Evolutionary conservation across 2,888 invertebrate genomes (phyloP).

Genomic region (Odontocolon sp.): DNA sequence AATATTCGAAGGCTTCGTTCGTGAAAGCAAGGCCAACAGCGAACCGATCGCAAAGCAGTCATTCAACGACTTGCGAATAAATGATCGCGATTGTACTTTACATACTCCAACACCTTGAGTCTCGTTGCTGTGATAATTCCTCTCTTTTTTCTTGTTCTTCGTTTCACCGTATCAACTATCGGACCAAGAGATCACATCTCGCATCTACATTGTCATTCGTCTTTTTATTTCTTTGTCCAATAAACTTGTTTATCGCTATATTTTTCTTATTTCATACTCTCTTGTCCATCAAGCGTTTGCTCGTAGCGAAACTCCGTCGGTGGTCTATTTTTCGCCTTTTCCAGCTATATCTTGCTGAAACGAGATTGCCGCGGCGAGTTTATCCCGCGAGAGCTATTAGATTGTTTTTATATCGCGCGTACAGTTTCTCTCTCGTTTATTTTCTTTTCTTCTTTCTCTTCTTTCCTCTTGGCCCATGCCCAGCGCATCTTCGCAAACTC

Average conservation of each 20-base stretch:
- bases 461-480: conserved; percentile 7
- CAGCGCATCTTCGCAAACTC: conserved; percentile 21
- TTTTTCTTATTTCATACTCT: neutral
- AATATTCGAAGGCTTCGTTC: neutral
- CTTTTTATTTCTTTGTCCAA: neutral
- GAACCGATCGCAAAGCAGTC: neutral
- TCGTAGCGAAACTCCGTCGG: neutral
- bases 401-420: conserved; percentile 33
- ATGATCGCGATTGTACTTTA: neutral
- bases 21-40: neutral
- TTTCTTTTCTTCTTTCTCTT: conserved; percentile 1
- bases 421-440: conserved; percentile 10
- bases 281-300: neutral
- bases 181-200: neutral
- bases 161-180: neutral
- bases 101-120: too few relatives aligned
- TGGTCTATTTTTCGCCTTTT: neutral
- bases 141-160: neutral
- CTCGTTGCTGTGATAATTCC: too few relatives aligned
- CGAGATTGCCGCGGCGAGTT: conserved; percentile 36
- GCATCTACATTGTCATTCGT: neutral
- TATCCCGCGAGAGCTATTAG: conserved; percentile 41
- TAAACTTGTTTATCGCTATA: neutral
- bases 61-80: neutral
- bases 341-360: conserved; percentile 10